Conservation (phyloP, 2,888 invertebrate genomes). For the Xestia rhomboidea region DNA sequence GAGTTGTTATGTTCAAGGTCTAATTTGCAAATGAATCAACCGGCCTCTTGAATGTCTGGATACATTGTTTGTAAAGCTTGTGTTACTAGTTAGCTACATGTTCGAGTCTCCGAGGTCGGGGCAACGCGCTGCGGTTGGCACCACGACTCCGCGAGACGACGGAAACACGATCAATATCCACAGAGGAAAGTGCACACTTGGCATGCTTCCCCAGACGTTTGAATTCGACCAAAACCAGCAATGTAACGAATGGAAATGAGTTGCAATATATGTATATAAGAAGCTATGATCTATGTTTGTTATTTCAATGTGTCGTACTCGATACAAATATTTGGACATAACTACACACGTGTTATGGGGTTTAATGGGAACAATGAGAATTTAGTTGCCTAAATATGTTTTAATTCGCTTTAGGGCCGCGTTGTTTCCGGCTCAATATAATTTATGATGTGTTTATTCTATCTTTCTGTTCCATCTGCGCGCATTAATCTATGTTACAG, state of each 20-base stretch:
- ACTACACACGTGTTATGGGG: conserved; percentile 36
- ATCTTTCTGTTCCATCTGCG: conserved; percentile 46
- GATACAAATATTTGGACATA: conserved; percentile 51
- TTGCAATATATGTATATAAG: conserved; percentile 20
- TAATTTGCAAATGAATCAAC: conserved; percentile 54
- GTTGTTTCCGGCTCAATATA: conserved; percentile 16
- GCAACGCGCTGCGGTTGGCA: conserved; percentile 18
- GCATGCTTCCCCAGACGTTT: conserved; percentile 48
- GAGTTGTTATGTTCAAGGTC: conserved; percentile 56
- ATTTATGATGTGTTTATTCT: conserved; percentile 60
- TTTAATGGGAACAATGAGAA: conserved; percentile 44
- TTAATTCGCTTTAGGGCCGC: conserved; percentile 6
- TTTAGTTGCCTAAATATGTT: conserved; percentile 25
- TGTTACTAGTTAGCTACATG: conserved; percentile 15
- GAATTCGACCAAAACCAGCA: conserved; percentile 37
- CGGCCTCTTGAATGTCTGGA: conserved; percentile 16
- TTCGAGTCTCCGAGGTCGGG: not conserved
- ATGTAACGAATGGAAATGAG: conserved; percentile 27
- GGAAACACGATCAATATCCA: conserved; percentile 52
- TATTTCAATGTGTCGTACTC: conserved; percentile 38
- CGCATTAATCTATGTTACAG: conserved; percentile 58
- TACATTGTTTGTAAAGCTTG: conserved; percentile 29
- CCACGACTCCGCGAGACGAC: conserved; percentile 11
- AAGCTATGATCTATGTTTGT: conserved; percentile 44
- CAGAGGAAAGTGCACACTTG: conserved; percentile 42